A percentile compares a stretch with the other conserved stretches of the same genome.
Evolutionary conservation across 2,888 invertebrate genomes (phyloP).

Genomic region (Flabesymbios commensalis): DNA sequence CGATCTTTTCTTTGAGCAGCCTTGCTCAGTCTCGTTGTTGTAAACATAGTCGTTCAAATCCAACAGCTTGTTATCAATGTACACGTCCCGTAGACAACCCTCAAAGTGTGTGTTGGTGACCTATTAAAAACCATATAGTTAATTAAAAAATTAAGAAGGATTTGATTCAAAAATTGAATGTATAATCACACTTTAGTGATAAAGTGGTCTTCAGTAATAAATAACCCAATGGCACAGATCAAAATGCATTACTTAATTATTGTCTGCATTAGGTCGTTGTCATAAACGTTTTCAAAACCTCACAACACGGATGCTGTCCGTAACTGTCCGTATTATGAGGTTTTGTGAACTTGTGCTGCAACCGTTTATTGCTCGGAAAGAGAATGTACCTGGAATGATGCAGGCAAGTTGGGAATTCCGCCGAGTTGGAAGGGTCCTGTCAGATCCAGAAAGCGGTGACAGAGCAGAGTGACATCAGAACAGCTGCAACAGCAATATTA

Average conservation of each 20-base stretch:
- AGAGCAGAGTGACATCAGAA: constrained; percentile 63
- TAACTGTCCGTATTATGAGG: too few relatives aligned
- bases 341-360: neutral
- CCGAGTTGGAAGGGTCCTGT: constrained; percentile 89
- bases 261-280: too few relatives aligned
- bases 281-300: too few relatives aligned
- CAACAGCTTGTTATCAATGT: constrained; percentile 81
- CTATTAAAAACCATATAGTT: too few relatives aligned
- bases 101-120: constrained; percentile 70
- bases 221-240: too few relatives aligned
- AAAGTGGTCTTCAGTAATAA: too few relatives aligned
- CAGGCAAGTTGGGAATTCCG: constrained; percentile 72
- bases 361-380: constrained; percentile 2
- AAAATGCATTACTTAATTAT: too few relatives aligned
- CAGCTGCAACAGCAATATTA: constrained; percentile 62
- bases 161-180: too few relatives aligned
- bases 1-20: constrained; percentile 83
- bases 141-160: too few relatives aligned
- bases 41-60: constrained; percentile 72
- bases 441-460: constrained; percentile 81
- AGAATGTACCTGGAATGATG: constrained; percentile 42
- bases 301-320: too few relatives aligned
- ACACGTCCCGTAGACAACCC: constrained; percentile 88
- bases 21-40: constrained; percentile 65
- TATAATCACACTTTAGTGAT: too few relatives aligned